phyloP scores from a whole-genome alignment of 2,113 vertebrate genomes.

The Brachyhypopomus gauderio region DNA sequence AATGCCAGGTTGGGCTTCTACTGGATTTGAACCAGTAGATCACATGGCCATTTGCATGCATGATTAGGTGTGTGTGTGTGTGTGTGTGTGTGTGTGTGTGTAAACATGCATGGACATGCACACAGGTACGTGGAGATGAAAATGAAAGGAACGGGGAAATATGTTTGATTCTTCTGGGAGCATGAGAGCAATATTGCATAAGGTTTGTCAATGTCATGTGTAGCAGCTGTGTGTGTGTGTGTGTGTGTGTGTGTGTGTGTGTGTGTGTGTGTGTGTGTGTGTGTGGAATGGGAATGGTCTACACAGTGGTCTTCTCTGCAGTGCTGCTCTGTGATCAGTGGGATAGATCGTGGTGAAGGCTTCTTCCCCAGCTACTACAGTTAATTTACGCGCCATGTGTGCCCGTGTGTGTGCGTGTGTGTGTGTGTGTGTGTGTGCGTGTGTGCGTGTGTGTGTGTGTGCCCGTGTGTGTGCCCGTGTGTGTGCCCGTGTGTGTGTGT shows the following conservation, averaged over 20 bases:
- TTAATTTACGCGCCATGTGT: not conserved
- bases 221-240: conserved; percentile 14
- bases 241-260: not conserved
- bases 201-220: conserved; percentile 24
- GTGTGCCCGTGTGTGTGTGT: no score
- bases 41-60: conserved; percentile 20
- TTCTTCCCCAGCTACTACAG: not conserved
- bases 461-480: no score
- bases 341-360: no score
- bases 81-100: conserved; percentile 39
- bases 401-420: no score
- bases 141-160: no score
- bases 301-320: no score
- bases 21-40: conserved; percentile 22
- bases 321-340: no score
- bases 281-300: no score
- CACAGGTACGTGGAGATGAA: no score
- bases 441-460: no score
- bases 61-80: not conserved
- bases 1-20: not conserved
- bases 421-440: no score
- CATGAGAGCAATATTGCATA: not conserved
- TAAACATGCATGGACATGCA: conserved; percentile 17
- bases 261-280: no score
- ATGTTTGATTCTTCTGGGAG: not conserved